These are phyloP conservation scores for Balearica regulorum DNA, from an alignment of 2,797 vertebrate genomes.

Conservation along the genomic window DNA sequence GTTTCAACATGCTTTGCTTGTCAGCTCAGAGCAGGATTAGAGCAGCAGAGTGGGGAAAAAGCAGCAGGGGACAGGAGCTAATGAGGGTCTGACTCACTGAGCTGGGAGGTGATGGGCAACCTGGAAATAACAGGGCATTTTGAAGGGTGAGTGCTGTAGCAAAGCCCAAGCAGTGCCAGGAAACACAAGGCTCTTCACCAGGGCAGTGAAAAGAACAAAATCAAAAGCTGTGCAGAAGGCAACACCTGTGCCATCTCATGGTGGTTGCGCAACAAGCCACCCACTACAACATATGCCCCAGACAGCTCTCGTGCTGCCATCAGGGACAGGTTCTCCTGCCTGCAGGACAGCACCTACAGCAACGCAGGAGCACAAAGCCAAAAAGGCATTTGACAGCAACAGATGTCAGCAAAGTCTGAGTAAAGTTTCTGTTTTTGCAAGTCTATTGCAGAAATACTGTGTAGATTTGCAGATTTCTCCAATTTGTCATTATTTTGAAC, in stretches of 20 bases:
- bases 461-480: neutral
- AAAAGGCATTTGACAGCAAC: neutral
- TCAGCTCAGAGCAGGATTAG: neutral
- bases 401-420: neutral
- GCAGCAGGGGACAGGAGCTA: neutral
- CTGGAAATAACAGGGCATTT: neutral
- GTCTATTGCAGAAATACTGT: neutral
- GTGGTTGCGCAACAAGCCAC: neutral
- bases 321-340: neutral
- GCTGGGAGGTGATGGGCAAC: neutral
- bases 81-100: neutral
- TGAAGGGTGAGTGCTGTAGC: neutral
- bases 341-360: neutral
- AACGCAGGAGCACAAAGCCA: fast-evolving
- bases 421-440: neutral
- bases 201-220: neutral
- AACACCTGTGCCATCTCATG: fast-evolving
- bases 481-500: neutral
- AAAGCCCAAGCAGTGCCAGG: neutral
- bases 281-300: fast-evolving
- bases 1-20: neutral
- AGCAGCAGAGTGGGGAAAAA: neutral
- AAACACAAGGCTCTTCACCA: neutral
- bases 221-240: neutral
- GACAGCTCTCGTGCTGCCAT: neutral